phyloP scores from a whole-genome alignment of 2,113 vertebrate genomes.

The Pterocles orientalis region DNA sequence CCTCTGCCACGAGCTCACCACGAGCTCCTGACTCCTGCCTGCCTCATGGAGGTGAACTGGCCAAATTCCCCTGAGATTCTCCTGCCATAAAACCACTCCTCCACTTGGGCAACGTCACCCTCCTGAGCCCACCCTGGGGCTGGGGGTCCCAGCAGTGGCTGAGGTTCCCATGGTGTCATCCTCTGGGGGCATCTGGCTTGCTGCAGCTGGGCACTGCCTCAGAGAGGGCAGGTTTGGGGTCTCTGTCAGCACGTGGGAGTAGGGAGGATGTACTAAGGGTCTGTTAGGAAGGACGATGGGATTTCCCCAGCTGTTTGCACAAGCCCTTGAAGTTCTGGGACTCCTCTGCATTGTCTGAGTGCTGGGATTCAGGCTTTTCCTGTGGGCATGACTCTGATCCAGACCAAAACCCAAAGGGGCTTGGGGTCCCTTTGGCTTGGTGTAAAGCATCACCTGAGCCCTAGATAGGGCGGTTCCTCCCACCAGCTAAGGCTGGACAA shows the following conservation, averaged over 20 bases:
- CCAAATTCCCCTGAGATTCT: background rate
- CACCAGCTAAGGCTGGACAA: background rate
- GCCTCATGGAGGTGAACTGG: background rate
- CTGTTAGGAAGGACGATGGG: background rate
- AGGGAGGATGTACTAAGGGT: no score
- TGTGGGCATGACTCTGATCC: background rate
- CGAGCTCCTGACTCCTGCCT: accelerated
- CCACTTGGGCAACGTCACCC: background rate
- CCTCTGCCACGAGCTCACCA: accelerated
- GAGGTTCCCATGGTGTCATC: background rate
- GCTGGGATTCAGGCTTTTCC: background rate
- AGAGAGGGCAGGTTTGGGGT: background rate
- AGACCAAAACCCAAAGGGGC: background rate
- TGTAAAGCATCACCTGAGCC: background rate
- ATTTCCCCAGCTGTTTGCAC: background rate
- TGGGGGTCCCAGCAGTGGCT: background rate
- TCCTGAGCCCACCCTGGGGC: background rate
- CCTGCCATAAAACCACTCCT: background rate
- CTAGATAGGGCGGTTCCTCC: background rate
- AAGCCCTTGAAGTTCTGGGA: background rate
- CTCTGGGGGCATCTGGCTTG: background rate
- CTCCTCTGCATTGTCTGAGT: background rate
- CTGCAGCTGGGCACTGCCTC: background rate
- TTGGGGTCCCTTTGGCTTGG: background rate
- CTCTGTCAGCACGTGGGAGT: background rate